Percentiles rank a stretch among this genome's conserved stretches.
These are phyloP conservation scores for Leptestheria dahalacensis DNA, from an alignment of 1,140 invertebrate species.

Conservation along the genomic window DNA sequence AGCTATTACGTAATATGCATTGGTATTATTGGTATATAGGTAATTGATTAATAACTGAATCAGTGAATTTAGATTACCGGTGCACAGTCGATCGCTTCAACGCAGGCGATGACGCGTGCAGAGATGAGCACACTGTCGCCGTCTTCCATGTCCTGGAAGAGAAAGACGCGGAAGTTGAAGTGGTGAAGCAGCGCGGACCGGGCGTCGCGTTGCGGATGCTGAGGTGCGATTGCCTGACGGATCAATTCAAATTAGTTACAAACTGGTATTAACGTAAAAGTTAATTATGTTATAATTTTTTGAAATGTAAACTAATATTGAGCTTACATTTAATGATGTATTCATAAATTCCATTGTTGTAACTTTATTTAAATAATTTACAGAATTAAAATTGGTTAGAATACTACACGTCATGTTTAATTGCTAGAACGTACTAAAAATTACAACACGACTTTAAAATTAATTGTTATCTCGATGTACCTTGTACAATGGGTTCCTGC, in stretches of 20 bases:
- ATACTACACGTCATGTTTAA: no score
- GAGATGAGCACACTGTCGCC: slow-evolving; percentile 44
- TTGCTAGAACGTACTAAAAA: no score
- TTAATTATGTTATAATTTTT: neutral
- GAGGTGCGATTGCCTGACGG: slow-evolving; percentile 26
- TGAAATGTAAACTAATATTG: neutral
- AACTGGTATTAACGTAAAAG: slow-evolving; percentile 24
- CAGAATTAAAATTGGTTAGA: no score
- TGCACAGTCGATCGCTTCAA: slow-evolving; percentile 41
- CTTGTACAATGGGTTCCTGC: slow-evolving; percentile 38
- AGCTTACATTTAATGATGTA: no score
- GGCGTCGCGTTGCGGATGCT: slow-evolving; percentile 32
- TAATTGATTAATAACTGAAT: neutral
- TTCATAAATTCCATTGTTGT: no score
- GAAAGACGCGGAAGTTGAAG: slow-evolving; percentile 43
- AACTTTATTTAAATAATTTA: no score
- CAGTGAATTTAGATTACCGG: no score
- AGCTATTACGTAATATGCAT: no score
- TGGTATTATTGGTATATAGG: no score
- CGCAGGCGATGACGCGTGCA: slow-evolving; percentile 41
- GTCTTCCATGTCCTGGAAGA: slow-evolving; percentile 48
- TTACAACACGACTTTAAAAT: no score
- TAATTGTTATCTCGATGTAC: no score
- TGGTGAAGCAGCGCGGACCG: slow-evolving; percentile 31
- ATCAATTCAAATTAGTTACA: slow-evolving; percentile 17